A percentile compares a stretch with the other conserved stretches of the same genome.
Conservation (phyloP, 2,888 invertebrate species). For the Minunthozetes semirufus region DNA sequence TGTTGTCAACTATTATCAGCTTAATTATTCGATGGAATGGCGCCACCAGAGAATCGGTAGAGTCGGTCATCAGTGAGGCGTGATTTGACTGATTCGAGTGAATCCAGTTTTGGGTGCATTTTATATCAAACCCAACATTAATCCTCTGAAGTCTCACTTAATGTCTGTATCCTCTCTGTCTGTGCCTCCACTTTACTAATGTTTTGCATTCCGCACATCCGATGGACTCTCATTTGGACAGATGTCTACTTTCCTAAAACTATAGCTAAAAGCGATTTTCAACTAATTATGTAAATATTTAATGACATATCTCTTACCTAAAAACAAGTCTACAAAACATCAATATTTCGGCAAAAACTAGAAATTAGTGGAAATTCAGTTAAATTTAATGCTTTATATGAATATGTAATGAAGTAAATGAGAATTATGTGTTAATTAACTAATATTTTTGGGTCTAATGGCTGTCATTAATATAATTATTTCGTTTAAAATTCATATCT, state of each 20-base stretch:
- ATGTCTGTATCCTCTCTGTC: not conserved
- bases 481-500: not conserved
- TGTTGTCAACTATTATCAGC: conserved; percentile 7
- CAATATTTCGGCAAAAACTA: not conserved
- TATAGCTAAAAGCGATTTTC: not conserved
- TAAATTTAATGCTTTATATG: not conserved
- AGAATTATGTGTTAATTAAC: not conserved
- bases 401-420: not conserved
- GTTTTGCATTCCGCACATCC: too few relatives aligned
- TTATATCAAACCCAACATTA: conserved; percentile 11
- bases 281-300: conserved; percentile 20
- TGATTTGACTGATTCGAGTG: not conserved
- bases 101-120: conserved; percentile 13
- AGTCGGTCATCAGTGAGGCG: conserved; percentile 23
- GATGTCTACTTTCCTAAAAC: not conserved
- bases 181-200: not conserved
- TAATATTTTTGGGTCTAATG: not conserved
- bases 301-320: not conserved
- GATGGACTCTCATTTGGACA: not conserved
- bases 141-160: conserved; percentile 1
- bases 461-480: not conserved
- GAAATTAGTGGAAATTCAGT: not conserved
- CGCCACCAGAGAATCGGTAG: conserved; percentile 21
- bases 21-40: conserved; percentile 16
- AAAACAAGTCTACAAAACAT: not conserved